Conservation (phyloP, 2,888 invertebrate species). For the Drosophila histrio region DNA sequence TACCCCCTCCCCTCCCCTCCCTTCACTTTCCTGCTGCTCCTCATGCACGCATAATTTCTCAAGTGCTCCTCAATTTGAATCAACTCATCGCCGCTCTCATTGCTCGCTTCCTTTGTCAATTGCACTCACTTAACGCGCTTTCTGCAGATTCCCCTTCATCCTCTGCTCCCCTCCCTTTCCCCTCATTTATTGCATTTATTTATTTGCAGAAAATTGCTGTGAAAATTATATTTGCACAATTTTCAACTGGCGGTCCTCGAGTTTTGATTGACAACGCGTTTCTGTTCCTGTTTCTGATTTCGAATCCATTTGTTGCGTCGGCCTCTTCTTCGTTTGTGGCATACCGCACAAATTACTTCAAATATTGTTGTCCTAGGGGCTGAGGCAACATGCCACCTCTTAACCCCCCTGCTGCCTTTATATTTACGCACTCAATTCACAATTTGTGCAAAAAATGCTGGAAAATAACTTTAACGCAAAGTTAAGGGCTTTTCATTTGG, state of each 20-base stretch:
- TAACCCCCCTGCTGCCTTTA: conserved; percentile 16
- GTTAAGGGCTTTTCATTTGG: conserved; percentile 57
- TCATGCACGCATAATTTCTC: conserved; percentile 76
- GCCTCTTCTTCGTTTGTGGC: conserved; percentile 40
- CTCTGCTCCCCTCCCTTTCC: background rate
- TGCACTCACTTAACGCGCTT: conserved; percentile 71
- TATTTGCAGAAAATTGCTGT: conserved; percentile 64
- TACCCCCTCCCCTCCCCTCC: background rate
- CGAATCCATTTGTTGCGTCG: conserved; percentile 6
- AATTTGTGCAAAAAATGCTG: conserved; percentile 33
- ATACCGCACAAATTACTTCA: conserved; percentile 64
- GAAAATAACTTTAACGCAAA: conserved; percentile 46
- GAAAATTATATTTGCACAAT: conserved; percentile 80
- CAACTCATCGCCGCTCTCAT: conserved; percentile 46
- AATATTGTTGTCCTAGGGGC: conserved; percentile 43
- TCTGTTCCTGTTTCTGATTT: conserved; percentile 18
- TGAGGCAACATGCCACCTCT: background rate
- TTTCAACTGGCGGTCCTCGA: conserved; percentile 49
- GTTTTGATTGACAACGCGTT: conserved; percentile 37
- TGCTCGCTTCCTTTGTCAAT: conserved; percentile 74
- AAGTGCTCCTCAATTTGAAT: conserved; percentile 55
- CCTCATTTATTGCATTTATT: conserved; percentile 57
- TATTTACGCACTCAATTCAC: conserved; percentile 37
- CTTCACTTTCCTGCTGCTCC: background rate
- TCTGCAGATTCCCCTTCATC: background rate